Base-by-base conservation (phyloP, 2,888 invertebrate genomes). In the Opisthograptis luteolata region DNA sequence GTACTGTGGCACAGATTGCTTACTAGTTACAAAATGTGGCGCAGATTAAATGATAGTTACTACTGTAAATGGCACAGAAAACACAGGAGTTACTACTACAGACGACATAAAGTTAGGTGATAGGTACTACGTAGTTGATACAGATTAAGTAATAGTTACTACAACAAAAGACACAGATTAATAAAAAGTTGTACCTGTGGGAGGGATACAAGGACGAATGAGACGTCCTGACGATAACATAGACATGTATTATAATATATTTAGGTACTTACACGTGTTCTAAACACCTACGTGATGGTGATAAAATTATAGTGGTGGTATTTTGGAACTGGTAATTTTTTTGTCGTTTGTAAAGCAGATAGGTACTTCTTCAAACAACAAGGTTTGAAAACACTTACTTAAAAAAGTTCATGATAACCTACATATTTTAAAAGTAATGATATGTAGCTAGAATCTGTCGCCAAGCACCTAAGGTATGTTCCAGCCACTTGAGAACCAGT, bases 1-100 rank as follows among this genome's bases (percentile, higher is more conserved):
- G 64, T 62, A 58, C 30, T 28, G 25, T 9, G 15, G 3, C 27
- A 28, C 25, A 51, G 50, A 45, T 30, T 31, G 13, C 6, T 13
- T 6, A 9, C 9, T 24, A 44, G 50, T 40, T 32, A 32, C 12
- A 28, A 28, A n/a, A n/a, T 28, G 25, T 9, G 15, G 3, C 27
- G 22, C 25, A 51, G 50, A 45, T 30, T 31, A 17, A 6, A 9
- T 6, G 7, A 12, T 24, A 44, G 50, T 40, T 35, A 40, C 10
- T 28, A 22, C 14, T n/a, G 28, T 13, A 39, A 14, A 9, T 20
- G 27, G 0, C 27, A 39, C 32, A 32, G 25, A n/a, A n/a, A n/a
- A n/a, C n/a, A n/a, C n/a, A n/a, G n/a, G n/a, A n/a, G n/a, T n/a
- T n/a, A n/a, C n/a, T n/a, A n/a, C n/a, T n/a, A n/a, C n/a, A n/a